Conservation (phyloP, 2,113 vertebrate species). For the Prochilodus magdalenae region DNA sequence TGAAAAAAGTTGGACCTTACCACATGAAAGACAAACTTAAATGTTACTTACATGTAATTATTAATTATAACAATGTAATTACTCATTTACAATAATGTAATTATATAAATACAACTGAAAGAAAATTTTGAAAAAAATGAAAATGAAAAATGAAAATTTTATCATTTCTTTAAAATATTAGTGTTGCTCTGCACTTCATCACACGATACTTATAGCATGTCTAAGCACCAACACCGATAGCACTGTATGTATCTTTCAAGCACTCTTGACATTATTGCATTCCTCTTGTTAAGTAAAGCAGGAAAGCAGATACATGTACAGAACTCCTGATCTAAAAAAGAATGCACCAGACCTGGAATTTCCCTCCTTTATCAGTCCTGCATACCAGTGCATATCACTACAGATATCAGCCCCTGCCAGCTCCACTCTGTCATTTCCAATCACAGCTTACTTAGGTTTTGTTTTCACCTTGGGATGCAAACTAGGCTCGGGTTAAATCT, state of each 20-base stretch:
- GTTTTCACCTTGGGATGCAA: constrained; percentile 22
- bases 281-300: constrained; percentile 9
- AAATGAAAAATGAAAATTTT: no score
- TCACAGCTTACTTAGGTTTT: constrained; percentile 21
- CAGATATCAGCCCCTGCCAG: constrained; percentile 61
- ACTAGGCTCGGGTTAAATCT: constrained; percentile 11
- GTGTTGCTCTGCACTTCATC: not conserved
- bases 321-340: constrained; percentile 58
- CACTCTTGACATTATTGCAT: constrained; percentile 51
- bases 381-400: constrained; percentile 74
- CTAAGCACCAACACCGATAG: not conserved
- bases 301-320: constrained; percentile 54
- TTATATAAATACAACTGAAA: no score
- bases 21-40: no score
- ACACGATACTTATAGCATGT: constrained; percentile 6
- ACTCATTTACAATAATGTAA: no score
- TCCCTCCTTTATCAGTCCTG: constrained; percentile 60
- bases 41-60: no score
- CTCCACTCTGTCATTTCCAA: constrained; percentile 60
- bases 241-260: constrained; percentile 26
- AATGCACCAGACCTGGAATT: constrained; percentile 65
- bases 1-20: no score
- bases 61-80: no score
- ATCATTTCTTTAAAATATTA: no score
- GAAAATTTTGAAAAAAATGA: no score